Conservation (phyloP, 1,140 invertebrate species). For the Gyrodactylus bullatarudis region DNA sequence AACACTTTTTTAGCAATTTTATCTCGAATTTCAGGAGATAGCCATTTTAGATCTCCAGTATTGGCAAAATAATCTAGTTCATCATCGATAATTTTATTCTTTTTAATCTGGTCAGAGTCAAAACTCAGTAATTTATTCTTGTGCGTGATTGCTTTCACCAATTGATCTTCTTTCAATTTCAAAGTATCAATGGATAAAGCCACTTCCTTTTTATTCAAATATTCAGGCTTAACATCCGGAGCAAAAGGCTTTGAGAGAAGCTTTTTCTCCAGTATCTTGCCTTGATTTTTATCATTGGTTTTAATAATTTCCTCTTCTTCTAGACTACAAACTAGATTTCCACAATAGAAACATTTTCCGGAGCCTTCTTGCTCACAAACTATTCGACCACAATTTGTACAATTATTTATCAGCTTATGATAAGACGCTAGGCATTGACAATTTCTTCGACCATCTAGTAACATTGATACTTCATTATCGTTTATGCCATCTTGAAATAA, state of each 20-base stretch:
- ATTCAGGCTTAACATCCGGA: slow-evolving; percentile 18
- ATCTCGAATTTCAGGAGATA: background rate
- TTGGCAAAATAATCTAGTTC: slow-evolving; percentile 61
- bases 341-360: slow-evolving; percentile 71
- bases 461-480: background rate
- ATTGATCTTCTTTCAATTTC: slow-evolving; percentile 22
- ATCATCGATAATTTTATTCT: slow-evolving; percentile 67
- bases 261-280: slow-evolving; percentile 22
- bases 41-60: slow-evolving; percentile 23
- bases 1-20: slow-evolving; percentile 4
- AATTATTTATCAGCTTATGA: slow-evolving; percentile 68
- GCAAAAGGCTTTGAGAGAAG: slow-evolving; percentile 26
- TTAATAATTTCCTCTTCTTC: slow-evolving; percentile 7
- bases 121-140: slow-evolving; percentile 33
- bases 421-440: slow-evolving; percentile 68
- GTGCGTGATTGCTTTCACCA: slow-evolving; percentile 8
- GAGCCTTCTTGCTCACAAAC: slow-evolving; percentile 79
- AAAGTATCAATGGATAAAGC: slow-evolving; percentile 31
- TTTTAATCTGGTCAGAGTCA: slow-evolving; percentile 42
- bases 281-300: slow-evolving; percentile 2
- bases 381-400: slow-evolving; percentile 57
- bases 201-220: slow-evolving; percentile 22
- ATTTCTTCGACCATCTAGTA: slow-evolving; percentile 30
- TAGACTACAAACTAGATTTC: slow-evolving; percentile 20
- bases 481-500: background rate